phyloP scores from a whole-genome alignment of 2,888 invertebrate genomes.

The Hydrotaea diabolus region DNA sequence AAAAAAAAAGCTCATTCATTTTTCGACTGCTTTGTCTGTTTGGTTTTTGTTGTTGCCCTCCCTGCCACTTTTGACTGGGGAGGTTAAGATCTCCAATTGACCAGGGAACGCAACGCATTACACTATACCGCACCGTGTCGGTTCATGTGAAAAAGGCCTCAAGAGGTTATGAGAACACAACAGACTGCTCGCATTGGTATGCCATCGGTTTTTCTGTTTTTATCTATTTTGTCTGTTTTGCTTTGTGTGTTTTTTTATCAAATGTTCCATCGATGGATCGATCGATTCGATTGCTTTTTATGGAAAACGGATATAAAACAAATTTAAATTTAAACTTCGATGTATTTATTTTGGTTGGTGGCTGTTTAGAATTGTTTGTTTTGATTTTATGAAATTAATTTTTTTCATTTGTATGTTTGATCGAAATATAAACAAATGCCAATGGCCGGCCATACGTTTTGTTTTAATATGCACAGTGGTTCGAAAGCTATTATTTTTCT shows the following conservation, averaged over 20 bases:
- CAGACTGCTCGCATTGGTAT: conserved; percentile 58
- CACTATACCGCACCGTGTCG: neutral
- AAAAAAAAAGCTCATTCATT: neutral
- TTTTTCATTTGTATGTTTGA: neutral
- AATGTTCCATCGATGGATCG: conserved; percentile 27
- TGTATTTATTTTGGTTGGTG: neutral
- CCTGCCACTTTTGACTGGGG: conserved; percentile 4
- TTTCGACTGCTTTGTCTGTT: neutral
- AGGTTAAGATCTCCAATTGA: conserved; percentile 28
- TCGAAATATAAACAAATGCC: conserved; percentile 3
- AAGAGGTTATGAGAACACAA: conserved; percentile 65
- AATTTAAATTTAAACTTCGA: conserved; percentile 10
- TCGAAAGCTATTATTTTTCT: neutral
- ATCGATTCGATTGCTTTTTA: conserved; percentile 20
- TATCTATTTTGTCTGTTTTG: neutral
- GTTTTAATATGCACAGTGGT: neutral
- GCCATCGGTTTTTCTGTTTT: neutral
- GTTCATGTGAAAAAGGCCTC: conserved; percentile 34
- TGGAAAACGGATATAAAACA: conserved; percentile 27
- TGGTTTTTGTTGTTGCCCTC: neutral
- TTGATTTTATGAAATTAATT: conserved; percentile 8
- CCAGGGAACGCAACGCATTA: neutral
- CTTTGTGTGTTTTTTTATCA: conserved; percentile 3
- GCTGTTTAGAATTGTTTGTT: too few species aligned
- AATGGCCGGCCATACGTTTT: too few species aligned